Percentiles rank a stretch among this genome's conserved stretches.
These are phyloP conservation scores for Hirtodrosophila alboralis DNA, from an alignment of 2,888 invertebrate species.

Conservation along the genomic window DNA sequence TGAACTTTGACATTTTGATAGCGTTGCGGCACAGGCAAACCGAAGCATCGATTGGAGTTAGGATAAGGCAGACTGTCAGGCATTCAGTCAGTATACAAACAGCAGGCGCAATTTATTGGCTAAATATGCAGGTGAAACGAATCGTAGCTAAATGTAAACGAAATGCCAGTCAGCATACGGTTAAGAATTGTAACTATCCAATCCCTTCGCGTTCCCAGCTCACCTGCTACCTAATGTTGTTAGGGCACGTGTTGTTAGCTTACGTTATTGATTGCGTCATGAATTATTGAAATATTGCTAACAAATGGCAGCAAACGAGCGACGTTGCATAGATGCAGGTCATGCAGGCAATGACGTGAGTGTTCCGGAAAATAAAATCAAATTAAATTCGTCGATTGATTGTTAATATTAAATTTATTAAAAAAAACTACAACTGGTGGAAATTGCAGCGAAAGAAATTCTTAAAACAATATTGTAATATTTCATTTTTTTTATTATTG, in stretches of 20 bases:
- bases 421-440: too few species aligned
- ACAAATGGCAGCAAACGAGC: conserved; percentile 44
- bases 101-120: conserved; percentile 61
- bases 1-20: conserved; percentile 78
- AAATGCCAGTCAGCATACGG: conserved; percentile 49
- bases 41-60: conserved; percentile 52
- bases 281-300: conserved; percentile 72
- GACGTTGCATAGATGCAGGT: conserved; percentile 47
- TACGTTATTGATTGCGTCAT: conserved; percentile 75
- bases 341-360: conserved; percentile 33
- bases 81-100: conserved; percentile 6
- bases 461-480: too few species aligned
- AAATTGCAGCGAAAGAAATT: too few species aligned
- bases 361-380: conserved; percentile 16
- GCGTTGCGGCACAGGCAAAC: conserved; percentile 43
- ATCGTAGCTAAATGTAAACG: conserved; percentile 63
- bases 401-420: too few species aligned
- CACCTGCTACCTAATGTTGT: conserved; percentile 14
- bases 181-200: conserved; percentile 45
- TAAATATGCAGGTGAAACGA: conserved; percentile 73
- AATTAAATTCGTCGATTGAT: conserved; percentile 1
- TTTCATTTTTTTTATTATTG: too few species aligned
- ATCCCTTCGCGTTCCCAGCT: neutral
- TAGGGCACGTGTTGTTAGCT: conserved; percentile 63
- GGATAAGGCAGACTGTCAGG: conserved; percentile 50